Evolutionary conservation across 2,888 invertebrate genomes (phyloP).

Genomic region (Stenodera caucasica): DNA sequence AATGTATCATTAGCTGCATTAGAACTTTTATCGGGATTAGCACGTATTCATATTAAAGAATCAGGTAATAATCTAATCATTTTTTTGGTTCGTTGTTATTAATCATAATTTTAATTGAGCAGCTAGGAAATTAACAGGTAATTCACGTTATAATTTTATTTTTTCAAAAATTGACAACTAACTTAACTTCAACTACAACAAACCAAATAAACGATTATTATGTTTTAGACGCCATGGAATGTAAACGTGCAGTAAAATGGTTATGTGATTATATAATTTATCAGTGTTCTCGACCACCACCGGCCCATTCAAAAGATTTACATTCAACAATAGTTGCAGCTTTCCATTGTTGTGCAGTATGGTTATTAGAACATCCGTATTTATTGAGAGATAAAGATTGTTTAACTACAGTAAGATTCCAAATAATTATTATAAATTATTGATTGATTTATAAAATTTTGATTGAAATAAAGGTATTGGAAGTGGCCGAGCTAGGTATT

Average conservation of each 20-base stretch:
- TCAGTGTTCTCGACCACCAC: slow-evolving; percentile 93
- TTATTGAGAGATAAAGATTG: slow-evolving; percentile 90
- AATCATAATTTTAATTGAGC: slow-evolving; percentile 43
- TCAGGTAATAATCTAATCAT: slow-evolving; percentile 66
- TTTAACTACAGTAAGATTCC: slow-evolving; percentile 73
- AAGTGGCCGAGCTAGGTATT: slow-evolving; percentile 96
- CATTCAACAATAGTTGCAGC: slow-evolving; percentile 95
- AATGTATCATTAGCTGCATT: slow-evolving; percentile 92
- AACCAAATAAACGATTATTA: too few species aligned
- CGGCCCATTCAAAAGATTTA: slow-evolving; percentile 88
- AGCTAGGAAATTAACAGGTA: slow-evolving; percentile 62
- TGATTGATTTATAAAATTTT: background rate
- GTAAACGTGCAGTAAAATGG: slow-evolving; percentile 94
- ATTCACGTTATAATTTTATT: too few species aligned
- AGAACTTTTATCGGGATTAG: slow-evolving; percentile 87
- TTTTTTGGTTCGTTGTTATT: slow-evolving; percentile 9
- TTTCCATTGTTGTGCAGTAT: slow-evolving; percentile 86
- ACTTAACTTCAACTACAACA: background rate
- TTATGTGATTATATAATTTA: slow-evolving; percentile 97
- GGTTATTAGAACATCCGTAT: slow-evolving; percentile 90
- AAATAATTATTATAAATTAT: background rate
- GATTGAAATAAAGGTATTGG: slow-evolving; percentile 59
- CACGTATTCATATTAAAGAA: slow-evolving; percentile 84
- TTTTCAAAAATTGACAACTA: too few species aligned
- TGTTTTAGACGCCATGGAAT: slow-evolving; percentile 77